Evolutionary conservation across 2,797 vertebrate genomes (phyloP).

Genomic region (Chanos chanos): DNA sequence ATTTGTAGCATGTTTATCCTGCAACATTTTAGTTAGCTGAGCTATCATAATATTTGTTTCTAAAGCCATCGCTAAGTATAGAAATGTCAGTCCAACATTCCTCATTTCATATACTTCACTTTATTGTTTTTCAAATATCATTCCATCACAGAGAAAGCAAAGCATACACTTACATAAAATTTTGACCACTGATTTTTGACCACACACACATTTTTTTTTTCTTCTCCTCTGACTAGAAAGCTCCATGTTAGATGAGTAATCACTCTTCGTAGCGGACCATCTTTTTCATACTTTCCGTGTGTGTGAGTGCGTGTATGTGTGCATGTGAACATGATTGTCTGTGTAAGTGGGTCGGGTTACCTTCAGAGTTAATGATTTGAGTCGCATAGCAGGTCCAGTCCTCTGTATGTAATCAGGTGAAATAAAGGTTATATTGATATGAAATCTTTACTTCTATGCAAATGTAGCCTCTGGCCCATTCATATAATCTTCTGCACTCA

Average conservation of each 20-base stretch:
- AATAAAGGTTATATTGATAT: constrained; percentile 54
- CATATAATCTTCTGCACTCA: constrained; percentile 23
- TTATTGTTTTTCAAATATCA: neutral
- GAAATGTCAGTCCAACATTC: too few relatives aligned
- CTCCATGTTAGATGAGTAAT: too few relatives aligned
- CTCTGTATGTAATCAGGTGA: constrained; percentile 49
- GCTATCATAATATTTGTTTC: too few relatives aligned
- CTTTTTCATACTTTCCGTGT: neutral
- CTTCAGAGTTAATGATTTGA: neutral
- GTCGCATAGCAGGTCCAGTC: constrained; percentile 22
- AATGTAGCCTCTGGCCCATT: constrained; percentile 50
- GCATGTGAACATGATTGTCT: constrained; percentile 5
- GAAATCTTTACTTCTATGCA: constrained; percentile 65
- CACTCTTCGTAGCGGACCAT: constrained; percentile 11
- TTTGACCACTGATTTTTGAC: constrained; percentile 2
- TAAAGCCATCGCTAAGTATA: too few relatives aligned
- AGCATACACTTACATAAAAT: constrained; percentile 15
- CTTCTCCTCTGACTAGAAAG: too few relatives aligned
- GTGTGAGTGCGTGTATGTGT: neutral
- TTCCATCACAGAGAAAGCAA: constrained; percentile 1
- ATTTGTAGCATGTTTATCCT: too few relatives aligned
- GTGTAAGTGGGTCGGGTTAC: neutral
- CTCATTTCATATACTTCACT: too few relatives aligned
- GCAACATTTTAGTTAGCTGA: too few relatives aligned
- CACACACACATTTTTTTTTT: neutral